Evolutionary conservation across 2,888 invertebrate species (phyloP).

Genomic region (Perdita meconis): DNA sequence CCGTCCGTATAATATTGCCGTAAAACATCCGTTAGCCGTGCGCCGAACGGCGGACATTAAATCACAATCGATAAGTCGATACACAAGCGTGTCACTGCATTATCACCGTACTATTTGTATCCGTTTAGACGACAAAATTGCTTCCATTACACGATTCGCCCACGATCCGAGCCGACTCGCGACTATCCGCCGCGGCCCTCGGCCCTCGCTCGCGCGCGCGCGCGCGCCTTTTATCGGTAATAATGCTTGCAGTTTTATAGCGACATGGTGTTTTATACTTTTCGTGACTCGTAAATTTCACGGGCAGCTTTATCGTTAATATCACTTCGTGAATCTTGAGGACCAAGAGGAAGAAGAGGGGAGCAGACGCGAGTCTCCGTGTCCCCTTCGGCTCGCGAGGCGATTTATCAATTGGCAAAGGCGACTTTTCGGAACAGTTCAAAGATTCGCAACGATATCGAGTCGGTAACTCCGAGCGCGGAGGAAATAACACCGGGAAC

Average conservation of each 20-base stretch:
- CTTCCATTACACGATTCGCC: slow-evolving; percentile 49
- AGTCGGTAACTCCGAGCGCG: no score
- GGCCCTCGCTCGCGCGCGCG: slow-evolving; percentile 12
- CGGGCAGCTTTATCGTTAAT: slow-evolving; percentile 53
- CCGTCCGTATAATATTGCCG: slow-evolving; percentile 71
- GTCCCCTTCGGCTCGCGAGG: slow-evolving; percentile 8
- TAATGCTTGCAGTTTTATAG: slow-evolving; percentile 51
- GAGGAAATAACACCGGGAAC: no score
- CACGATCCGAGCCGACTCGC: slow-evolving; percentile 45
- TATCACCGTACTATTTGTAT: slow-evolving; percentile 67
- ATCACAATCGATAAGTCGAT: slow-evolving; percentile 65
- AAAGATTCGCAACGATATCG: no score
- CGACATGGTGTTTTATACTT: slow-evolving; percentile 52
- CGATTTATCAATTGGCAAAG: slow-evolving; percentile 36
- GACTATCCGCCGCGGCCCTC: slow-evolving; percentile 9
- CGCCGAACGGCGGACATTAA: slow-evolving; percentile 63
- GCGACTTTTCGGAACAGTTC: slow-evolving; percentile 10
- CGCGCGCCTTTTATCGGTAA: slow-evolving; percentile 47
- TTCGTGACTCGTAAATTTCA: slow-evolving; percentile 54
- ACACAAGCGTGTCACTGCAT: slow-evolving; percentile 57
- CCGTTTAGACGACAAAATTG: slow-evolving; percentile 56
- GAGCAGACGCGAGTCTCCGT: slow-evolving; percentile 8
- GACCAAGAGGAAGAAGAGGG: not conserved
- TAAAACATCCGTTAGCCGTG: slow-evolving; percentile 67
- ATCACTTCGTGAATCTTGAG: slow-evolving; percentile 45